phyloP scores from a whole-genome alignment of 2,797 vertebrate species.

The Lepidocolaptes lacrymiger region DNA sequence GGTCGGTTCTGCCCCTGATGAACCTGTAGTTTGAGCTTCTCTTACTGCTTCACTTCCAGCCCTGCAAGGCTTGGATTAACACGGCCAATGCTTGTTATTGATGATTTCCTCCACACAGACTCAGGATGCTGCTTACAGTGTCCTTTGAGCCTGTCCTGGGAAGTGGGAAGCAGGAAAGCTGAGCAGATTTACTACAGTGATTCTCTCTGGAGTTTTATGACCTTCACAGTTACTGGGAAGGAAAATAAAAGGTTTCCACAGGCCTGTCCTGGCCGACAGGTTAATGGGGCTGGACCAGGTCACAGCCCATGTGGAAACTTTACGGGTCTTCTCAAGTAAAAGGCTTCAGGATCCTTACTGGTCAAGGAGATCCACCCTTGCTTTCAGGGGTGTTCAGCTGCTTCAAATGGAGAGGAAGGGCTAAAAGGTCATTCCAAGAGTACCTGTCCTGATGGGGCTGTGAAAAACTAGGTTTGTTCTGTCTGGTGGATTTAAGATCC shows the following conservation, averaged over 20 bases:
- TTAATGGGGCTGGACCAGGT: neutral
- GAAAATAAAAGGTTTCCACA: neutral
- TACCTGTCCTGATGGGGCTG: too few relatives aligned
- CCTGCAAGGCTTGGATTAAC: neutral
- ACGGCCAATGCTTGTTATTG: neutral
- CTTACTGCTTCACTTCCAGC: neutral
- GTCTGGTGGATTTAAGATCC: neutral
- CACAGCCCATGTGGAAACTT: neutral
- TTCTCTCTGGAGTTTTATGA: neutral
- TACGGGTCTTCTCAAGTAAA: neutral
- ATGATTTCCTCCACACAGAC: fast-evolving
- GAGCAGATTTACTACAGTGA: neutral
- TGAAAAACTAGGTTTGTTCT: neutral
- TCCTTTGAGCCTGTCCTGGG: neutral
- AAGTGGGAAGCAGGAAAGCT: neutral
- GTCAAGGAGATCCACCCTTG: neutral
- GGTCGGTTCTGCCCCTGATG: neutral
- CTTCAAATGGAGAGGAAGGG: neutral
- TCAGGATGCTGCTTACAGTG: neutral
- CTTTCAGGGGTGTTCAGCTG: neutral
- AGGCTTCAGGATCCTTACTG: neutral
- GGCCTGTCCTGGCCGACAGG: neutral
- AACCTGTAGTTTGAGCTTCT: neutral
- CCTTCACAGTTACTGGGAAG: neutral
- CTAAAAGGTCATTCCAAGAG: neutral